A percentile compares a stretch with the other conserved stretches of the same genome.
Conservation (phyloP, 2,113 vertebrate genomes). For the Chunga burmeisteri region DNA sequence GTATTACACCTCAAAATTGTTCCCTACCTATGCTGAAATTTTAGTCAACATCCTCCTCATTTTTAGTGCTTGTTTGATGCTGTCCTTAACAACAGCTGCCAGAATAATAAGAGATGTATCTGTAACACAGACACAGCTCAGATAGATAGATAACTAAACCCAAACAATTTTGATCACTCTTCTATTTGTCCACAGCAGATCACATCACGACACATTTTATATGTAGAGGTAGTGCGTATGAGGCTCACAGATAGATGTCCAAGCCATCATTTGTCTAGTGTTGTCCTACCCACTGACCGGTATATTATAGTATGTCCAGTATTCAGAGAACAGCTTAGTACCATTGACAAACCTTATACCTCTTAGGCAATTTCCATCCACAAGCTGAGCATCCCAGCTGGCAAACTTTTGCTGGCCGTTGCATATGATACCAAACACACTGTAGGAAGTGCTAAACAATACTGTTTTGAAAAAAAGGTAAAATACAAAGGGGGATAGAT, state of each 20-base stretch:
- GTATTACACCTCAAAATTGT: neutral
- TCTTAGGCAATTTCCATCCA: neutral
- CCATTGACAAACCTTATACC: neutral
- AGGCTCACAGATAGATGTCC: neutral
- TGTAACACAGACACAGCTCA: neutral
- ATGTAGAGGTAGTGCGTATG: neutral
- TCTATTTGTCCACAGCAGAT: neutral
- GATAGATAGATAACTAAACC: neutral
- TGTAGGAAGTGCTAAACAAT: neutral
- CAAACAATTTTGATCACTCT: neutral
- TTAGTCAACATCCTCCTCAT: neutral
- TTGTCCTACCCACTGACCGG: neutral
- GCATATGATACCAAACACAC: neutral
- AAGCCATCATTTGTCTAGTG: neutral
- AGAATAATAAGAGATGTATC: neutral
- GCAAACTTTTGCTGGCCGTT: neutral
- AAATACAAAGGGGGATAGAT: neutral
- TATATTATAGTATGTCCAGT: fast-evolving
- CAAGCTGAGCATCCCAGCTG: neutral
- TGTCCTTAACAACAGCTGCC: neutral
- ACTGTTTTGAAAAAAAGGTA: neutral
- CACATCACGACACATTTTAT: neutral
- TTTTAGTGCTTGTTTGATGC: neutral
- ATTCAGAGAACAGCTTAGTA: neutral
- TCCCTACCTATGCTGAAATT: neutral